Evolutionary conservation across 2,113 vertebrate species (phyloP), one percentile per base, ranked within the genome.

Genomic region (Oxyura jamaicensis): DNA sequence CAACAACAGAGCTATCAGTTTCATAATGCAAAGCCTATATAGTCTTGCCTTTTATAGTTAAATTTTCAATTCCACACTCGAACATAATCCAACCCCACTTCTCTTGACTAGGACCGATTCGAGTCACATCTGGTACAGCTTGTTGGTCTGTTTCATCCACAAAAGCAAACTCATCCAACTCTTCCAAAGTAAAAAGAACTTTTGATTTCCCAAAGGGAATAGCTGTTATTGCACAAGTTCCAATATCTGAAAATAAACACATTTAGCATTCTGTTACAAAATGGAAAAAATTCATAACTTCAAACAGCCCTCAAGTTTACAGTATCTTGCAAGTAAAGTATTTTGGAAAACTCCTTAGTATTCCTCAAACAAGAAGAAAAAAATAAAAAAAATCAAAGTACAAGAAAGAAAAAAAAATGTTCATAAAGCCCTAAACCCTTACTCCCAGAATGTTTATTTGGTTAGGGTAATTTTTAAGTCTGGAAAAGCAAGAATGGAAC

Each of bases 61-160:
- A 98, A 97, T 99, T 99, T 97, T 99, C 99, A 85, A 99, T 99
- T 94, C 99, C 99, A 95, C 99, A 99, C 97, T 99, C 99, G 41
- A 99, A 99, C 99, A 99, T 99, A 90, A 99, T 99, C 99, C 99
- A 99, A 8, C 99, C 99, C 99, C 99, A 99, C 92, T 99, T 99
- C 97, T 99, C 99, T 71, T 98, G 98, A 88, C 97, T 98, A 11
- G 98, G 95, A 6, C 98, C 96, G 44, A 99, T 98, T 20, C 98
- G 98, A 84, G 98, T 95, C 21, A 98, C 95, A 91, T 99, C 99
- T 31, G 98, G 97, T 85, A 97, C 83, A 88, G 96, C 96, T 35
- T 98, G 98, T 39, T 97, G 96, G 62, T 99, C 99, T 0, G 99
- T 99, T 98, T 99, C 99, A 97, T 99, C 99, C 72, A 99, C 98